Evolutionary conservation across 2,888 invertebrate species (phyloP), one percentile per base, ranked within the genome.

Genomic region (Prosopocoilus inquinatus): DNA sequence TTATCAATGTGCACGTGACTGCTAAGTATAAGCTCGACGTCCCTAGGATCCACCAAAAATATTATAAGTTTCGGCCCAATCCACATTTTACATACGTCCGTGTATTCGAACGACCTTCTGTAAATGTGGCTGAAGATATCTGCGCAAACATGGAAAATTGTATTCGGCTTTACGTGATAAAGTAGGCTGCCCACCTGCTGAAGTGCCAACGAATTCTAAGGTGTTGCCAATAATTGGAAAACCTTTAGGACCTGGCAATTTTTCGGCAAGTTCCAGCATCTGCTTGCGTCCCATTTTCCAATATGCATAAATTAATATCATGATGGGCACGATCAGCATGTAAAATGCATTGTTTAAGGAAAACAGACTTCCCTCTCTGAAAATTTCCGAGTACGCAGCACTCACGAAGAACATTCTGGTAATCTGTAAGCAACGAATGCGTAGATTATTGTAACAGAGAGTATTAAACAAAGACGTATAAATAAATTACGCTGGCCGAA

Each of bases 1-100:
- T 91, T 91, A 78, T 91, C 90, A 63, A 91, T 89, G 75, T 89
- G 86, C 1, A 88, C 86, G 68, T 90, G 87, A 65, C 90, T 91
- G 72, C 90, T 88, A 13, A 91, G 81, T 64, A 91, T 84, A 47
- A 90, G 78, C 75, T 91, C 91, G 35, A 89, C 87, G 68, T 91
- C 91, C 2, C 86, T 82, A 12, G 91, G 91, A 68, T 91, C 89
- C 60, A 83, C 83, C 65, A 91, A 73, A 79, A 90, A 90, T 46
- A 91, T 82, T 28, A 88, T 56, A 43, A 91, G 81, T 71, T 89
- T 86, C 1, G 90, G 89, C 5, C 91, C 91, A 56, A 88, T 83
- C 91, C 91, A 91, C 43, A 90, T 66, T 73, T 81, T 89, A 39
- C 87, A 81, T 0, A 87, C 79, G 3, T 81, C 74, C 50, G 84